Evolutionary conservation across 2,888 invertebrate genomes (phyloP).

Genomic region (Anarsia innoxiella): DNA sequence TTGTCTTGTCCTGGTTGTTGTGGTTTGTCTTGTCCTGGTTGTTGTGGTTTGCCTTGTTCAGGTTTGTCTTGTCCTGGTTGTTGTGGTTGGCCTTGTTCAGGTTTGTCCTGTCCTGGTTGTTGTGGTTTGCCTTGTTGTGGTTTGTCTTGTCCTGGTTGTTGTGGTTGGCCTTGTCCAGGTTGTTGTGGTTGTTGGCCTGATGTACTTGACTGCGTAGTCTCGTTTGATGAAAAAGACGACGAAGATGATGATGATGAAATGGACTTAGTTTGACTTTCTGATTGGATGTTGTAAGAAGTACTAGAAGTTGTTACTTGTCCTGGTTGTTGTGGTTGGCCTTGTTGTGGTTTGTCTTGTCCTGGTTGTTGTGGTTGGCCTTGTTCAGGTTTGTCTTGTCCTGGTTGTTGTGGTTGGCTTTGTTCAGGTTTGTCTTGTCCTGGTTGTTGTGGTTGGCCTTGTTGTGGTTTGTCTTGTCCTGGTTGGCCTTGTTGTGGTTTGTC

Average conservation of each 20-base stretch:
- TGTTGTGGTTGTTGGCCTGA: neutral
- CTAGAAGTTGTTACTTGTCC: neutral
- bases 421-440: neutral
- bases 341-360: too few species aligned
- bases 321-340: neutral
- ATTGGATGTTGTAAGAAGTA: too few species aligned
- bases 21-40: conserved; percentile 1
- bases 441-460: neutral
- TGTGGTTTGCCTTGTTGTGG: neutral
- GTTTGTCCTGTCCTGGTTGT: neutral
- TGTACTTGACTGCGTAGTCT: neutral
- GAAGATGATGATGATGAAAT: too few species aligned
- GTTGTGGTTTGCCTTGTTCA: conserved; percentile 1
- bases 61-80: neutral
- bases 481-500: neutral
- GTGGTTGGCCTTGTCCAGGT: neutral
- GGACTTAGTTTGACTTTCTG: too few species aligned
- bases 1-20: neutral
- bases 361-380: neutral
- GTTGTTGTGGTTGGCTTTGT: neutral
- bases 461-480: neutral
- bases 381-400: too few species aligned
- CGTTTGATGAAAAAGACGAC: too few species aligned
- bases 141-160: neutral
- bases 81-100: neutral